Evolutionary conservation across 2,888 invertebrate species (phyloP).

Genomic region (Acronicta alni): DNA sequence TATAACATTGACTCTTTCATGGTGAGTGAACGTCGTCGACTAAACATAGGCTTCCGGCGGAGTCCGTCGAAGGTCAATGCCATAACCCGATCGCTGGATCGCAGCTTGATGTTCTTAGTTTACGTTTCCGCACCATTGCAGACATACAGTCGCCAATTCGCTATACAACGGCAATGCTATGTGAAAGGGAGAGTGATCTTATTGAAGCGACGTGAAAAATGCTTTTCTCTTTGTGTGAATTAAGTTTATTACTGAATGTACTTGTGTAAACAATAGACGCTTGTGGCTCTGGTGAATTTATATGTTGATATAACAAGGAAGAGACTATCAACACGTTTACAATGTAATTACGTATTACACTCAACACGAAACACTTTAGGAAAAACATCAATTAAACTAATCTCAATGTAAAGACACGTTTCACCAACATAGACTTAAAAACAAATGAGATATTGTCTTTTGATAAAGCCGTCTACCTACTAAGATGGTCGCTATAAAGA

Average conservation of each 20-base stretch:
- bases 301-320: neutral
- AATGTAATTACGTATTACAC: constrained; percentile 19
- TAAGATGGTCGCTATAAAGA: no score
- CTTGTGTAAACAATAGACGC: no score
- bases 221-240: neutral
- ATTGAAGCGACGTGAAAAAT: neutral
- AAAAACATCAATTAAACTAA: constrained; percentile 20
- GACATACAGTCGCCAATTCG: neutral
- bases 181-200: neutral
- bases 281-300: no score
- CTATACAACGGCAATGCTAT: neutral
- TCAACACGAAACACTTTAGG: constrained; percentile 23
- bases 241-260: no score
- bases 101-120: neutral
- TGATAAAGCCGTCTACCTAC: no score
- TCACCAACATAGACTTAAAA: no score
- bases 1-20: constrained; percentile 13
- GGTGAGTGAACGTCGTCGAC: constrained; percentile 20
- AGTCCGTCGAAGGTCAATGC: constrained; percentile 32
- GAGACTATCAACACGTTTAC: constrained; percentile 1
- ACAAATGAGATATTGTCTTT: no score
- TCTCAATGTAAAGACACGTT: neutral
- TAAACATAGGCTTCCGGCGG: constrained; percentile 31
- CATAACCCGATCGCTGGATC: constrained; percentile 6
- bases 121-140: neutral